Evolutionary conservation across 2,888 invertebrate species (phyloP).

Genomic region (Pandemis corylana): DNA sequence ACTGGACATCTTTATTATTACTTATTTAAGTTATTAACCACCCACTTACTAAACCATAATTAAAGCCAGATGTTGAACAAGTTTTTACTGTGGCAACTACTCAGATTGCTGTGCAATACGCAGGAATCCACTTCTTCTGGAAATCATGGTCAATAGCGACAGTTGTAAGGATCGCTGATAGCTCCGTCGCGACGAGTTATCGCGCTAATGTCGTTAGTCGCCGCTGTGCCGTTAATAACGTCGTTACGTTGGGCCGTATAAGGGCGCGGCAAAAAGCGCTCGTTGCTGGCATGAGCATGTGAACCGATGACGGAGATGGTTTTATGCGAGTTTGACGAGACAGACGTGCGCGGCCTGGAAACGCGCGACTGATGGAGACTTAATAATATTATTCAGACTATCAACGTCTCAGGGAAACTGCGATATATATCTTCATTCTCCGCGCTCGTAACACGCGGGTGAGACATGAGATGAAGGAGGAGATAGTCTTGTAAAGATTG

Average conservation of each 20-base stretch:
- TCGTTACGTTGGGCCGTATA: constrained; percentile 25
- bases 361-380: not conserved
- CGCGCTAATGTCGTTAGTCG: constrained; percentile 3
- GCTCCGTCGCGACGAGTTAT: not conserved
- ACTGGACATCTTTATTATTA: not conserved
- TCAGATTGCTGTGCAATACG: not conserved
- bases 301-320: not conserved
- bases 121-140: constrained; percentile 1
- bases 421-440: not conserved
- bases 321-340: constrained; percentile 34
- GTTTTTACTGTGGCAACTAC: not conserved
- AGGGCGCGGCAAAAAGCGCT: constrained; percentile 32
- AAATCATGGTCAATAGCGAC: constrained; percentile 4
- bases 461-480: not conserved
- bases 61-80: not conserved
- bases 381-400: constrained; percentile 1
- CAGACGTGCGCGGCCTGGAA: constrained; percentile 9
- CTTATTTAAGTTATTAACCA: too few species aligned
- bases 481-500: not conserved
- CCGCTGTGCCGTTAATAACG: constrained; percentile 22
- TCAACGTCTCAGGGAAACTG: not conserved
- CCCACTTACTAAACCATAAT: too few species aligned
- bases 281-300: not conserved
- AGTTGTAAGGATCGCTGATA: constrained; percentile 5
- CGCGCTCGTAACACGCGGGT: not conserved